Percentiles rank a stretch among this genome's conserved stretches.
Evolutionary conservation across 2,113 vertebrate genomes (phyloP).

Genomic region (Notarius quadriscutis): DNA sequence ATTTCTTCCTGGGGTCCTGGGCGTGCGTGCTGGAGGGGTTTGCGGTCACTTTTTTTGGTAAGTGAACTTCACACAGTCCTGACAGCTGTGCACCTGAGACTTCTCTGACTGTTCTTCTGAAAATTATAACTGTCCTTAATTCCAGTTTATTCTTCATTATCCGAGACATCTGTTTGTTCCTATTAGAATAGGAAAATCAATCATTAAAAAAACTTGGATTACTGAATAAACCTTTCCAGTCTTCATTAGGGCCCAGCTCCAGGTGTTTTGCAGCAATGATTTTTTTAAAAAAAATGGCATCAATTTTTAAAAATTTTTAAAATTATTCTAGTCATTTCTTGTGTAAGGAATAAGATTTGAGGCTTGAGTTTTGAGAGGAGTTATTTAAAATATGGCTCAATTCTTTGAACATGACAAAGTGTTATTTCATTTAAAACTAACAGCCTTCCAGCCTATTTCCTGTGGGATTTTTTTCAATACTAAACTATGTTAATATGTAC

Average conservation of each 20-base stretch:
- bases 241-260: background rate
- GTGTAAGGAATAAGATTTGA: background rate
- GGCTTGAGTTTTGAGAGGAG: no score
- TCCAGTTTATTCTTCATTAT: background rate
- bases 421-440: background rate
- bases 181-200: background rate
- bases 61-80: slow-evolving; percentile 58
- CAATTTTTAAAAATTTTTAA: no score
- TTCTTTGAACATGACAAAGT: background rate
- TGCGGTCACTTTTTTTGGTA: slow-evolving; percentile 89
- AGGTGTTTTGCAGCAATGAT: background rate
- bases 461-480: background rate
- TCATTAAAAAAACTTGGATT: background rate
- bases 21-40: slow-evolving; percentile 88
- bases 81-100: background rate
- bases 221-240: background rate
- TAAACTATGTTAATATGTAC: background rate
- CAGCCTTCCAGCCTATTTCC: background rate
- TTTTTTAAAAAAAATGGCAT: background rate
- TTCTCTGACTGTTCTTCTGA: background rate
- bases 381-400: background rate
- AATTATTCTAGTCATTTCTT: background rate
- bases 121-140: background rate
- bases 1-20: slow-evolving; percentile 85
- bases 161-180: background rate